Conservation (phyloP, 2,888 invertebrate genomes). For the Linnaemya vulpina region DNA sequence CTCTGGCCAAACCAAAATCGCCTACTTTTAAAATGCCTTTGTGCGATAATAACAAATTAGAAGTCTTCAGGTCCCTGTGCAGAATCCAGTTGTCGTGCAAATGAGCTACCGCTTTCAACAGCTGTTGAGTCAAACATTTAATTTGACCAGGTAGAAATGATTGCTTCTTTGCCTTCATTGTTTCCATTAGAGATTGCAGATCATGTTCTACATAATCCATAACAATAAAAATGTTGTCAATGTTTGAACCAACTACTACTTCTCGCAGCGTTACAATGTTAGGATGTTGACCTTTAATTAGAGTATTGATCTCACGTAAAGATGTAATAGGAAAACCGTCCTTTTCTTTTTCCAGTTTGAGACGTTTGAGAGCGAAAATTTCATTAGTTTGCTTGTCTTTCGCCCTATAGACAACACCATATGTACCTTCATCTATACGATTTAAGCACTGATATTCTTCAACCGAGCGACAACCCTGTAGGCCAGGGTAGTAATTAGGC, state of each 20-base stretch:
- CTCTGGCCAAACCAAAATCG: conserved; percentile 98
- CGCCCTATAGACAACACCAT: conserved; percentile 98
- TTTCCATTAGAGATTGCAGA: conserved; percentile 98
- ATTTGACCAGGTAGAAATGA: conserved; percentile 90
- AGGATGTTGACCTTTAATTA: conserved; percentile 91
- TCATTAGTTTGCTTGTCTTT: conserved; percentile 98
- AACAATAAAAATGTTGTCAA: conserved; percentile 99
- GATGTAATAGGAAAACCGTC: conserved; percentile 99
- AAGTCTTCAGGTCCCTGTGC: conserved; percentile 98
- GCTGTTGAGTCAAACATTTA: conserved; percentile 96
- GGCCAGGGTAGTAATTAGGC: conserved; percentile 83
- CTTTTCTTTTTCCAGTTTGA: conserved; percentile 99
- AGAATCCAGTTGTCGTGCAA: conserved; percentile 99
- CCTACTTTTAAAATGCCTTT: conserved; percentile 92
- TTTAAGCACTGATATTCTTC: conserved; percentile 99
- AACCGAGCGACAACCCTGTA: conserved; percentile 96
- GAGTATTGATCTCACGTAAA: conserved; percentile 97
- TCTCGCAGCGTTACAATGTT: conserved; percentile 99
- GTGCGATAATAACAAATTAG: conserved; percentile 97
- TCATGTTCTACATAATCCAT: conserved; percentile 99
- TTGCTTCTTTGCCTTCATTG: conserved; percentile 95
- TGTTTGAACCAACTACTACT: conserved; percentile 99
- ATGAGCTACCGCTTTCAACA: conserved; percentile 96
- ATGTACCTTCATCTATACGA: conserved; percentile 99
- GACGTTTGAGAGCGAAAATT: conserved; percentile 97